phyloP scores from a whole-genome alignment of 2,888 invertebrate genomes.

The Alitta virens region DNA sequence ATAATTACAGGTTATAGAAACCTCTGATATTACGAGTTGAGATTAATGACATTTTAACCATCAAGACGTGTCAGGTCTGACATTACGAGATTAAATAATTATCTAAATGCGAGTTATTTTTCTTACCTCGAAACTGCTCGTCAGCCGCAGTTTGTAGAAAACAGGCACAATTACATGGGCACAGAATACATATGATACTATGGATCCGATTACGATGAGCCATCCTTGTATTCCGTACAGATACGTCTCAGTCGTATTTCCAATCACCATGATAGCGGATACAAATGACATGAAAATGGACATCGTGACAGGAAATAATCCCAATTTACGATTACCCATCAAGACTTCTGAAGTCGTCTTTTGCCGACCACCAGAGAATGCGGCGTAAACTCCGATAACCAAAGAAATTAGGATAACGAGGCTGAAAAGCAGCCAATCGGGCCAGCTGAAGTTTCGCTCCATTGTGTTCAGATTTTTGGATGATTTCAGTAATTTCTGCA shows the following conservation, averaged over 20 bases:
- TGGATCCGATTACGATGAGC: not conserved
- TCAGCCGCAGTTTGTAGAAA: not conserved
- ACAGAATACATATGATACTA: not conserved
- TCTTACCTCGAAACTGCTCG: not conserved
- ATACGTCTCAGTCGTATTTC: not conserved
- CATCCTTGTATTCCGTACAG: not conserved
- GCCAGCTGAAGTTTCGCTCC: not conserved
- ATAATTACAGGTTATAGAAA: no score
- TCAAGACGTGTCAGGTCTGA: no score
- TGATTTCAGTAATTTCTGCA: no score
- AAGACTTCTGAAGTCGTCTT: not conserved
- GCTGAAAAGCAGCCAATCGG: not conserved
- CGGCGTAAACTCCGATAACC: not conserved
- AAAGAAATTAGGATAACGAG: not conserved
- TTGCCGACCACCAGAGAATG: not conserved
- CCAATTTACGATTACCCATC: not conserved
- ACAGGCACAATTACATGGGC: not conserved
- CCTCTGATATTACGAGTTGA: no score
- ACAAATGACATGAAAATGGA: not conserved
- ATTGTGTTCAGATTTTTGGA: no score
- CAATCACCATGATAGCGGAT: not conserved
- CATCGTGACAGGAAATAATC: not conserved
- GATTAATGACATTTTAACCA: no score
- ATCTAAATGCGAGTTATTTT: no score
- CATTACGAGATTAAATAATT: no score